Base-by-base conservation (phyloP, 2,888 invertebrate genomes). In the Epsilonema sp. region DNA sequence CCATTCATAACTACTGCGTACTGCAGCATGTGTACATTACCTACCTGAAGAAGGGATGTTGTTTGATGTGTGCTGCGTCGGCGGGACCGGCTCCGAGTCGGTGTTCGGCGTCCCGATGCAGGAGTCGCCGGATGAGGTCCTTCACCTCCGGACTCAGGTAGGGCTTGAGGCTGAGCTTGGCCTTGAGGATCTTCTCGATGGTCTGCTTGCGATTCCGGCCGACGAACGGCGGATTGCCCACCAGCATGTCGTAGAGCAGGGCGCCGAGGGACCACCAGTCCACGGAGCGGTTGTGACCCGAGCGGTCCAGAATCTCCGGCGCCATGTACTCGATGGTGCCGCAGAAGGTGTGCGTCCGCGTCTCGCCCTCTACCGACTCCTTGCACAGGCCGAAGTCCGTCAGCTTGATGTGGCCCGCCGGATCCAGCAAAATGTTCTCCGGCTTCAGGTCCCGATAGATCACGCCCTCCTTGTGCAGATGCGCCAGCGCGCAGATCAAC, bases 201-300 rank as follows among this genome's bases (percentile, higher is more conserved):
- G 94, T 97, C 72, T 86, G 86, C 71, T 90, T 92, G 60, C 94
- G 78, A 69, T 87, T 89, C 61, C 89, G 87, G 49, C 86, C 90
- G 37, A 89, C 89, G 65, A 94, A 97, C 31, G 94, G 94, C 46
- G 94, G 94, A 84, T 92, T 64, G 25, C 59, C 56, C 20, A 90
- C 92, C 52, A 94, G 74, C 97, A 97, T 97, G 65, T 97, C 97
- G 67, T 82, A 97, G 82, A 87, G 85, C 52, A 97, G 74, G 54
- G 94, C 92, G 57, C 97, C 97, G 53, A 97, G 75, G 62, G 87
- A 87, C 97, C 97, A 97, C 97, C 94, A 97, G 71, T 97, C 97
- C 2, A 94, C 92, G 40, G 92, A 90, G 74, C 90, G 90, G 20
- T 87, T 92, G 71, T 97, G 97, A 41, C 97, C 97, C 68, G 81